Evolutionary conservation across 2,797 vertebrate species (phyloP).

Genomic region (Catamblyrhynchus diadema): DNA sequence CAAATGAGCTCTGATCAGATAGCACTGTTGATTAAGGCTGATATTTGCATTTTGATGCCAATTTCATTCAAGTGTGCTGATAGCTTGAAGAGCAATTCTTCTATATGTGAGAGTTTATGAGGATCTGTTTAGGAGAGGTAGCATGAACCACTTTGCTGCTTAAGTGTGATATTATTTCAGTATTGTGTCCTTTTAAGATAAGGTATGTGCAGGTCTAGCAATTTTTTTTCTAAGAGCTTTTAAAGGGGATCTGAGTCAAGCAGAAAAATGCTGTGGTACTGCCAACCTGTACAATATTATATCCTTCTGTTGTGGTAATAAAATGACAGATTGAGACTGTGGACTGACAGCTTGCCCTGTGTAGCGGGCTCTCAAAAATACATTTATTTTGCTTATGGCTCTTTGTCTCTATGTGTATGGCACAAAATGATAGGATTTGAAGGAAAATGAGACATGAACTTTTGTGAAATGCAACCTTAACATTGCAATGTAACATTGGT

Average conservation of each 20-base stretch:
- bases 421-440: neutral
- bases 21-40: neutral
- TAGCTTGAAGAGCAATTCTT: neutral
- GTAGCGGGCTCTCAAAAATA: neutral
- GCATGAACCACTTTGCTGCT: neutral
- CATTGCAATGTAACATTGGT: neutral
- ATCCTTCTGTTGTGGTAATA: neutral
- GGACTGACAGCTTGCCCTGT: neutral
- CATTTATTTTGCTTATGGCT: neutral
- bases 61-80: neutral
- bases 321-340: neutral
- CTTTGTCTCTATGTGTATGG: neutral
- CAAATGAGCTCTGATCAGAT: neutral
- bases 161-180: neutral
- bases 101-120: neutral
- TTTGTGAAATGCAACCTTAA: neutral
- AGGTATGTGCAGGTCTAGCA: neutral
- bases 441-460: neutral
- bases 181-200: neutral
- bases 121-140: neutral
- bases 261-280: neutral
- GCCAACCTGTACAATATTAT: neutral
- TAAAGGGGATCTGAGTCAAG: neutral
- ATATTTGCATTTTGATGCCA: neutral
- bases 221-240: neutral